Percentiles rank a stretch among this genome's conserved stretches.
Conservation (phyloP, 2,888 invertebrate species). For the Watsonalla cultraria region DNA sequence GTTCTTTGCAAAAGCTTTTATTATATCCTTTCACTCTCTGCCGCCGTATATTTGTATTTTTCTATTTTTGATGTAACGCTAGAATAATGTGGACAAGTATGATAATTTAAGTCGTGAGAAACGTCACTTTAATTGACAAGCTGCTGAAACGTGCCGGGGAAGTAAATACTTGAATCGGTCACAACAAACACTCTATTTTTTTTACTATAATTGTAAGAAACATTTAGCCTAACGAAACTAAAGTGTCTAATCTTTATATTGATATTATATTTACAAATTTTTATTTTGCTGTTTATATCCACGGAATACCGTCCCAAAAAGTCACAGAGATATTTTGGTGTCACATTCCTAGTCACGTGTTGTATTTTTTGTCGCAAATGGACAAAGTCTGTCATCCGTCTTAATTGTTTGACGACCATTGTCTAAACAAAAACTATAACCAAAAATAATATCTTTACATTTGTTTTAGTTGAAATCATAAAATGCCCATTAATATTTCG, state of each 20-base stretch:
- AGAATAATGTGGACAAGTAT: constrained; percentile 29
- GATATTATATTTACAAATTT: no score
- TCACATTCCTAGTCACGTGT: constrained; percentile 55
- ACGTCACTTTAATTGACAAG: not conserved
- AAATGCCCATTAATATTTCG: constrained; percentile 25
- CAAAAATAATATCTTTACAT: constrained; percentile 10
- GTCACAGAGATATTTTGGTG: constrained; percentile 48
- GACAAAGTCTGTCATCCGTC: constrained; percentile 50
- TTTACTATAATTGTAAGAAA: no score
- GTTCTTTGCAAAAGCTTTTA: constrained; percentile 44
- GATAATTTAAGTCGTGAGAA: constrained; percentile 5
- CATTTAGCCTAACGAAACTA: no score
- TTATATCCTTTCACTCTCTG: constrained; percentile 37
- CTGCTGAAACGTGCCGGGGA: not conserved
- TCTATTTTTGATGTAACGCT: constrained; percentile 26
- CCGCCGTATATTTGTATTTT: constrained; percentile 41
- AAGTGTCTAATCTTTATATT: no score
- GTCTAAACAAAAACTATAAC: constrained; percentile 25
- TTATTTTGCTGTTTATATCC: constrained; percentile 5
- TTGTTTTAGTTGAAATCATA: constrained; percentile 20
- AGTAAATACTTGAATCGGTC: not conserved
- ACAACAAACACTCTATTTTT: not conserved
- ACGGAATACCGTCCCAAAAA: constrained; percentile 25
- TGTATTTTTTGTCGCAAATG: constrained; percentile 53
- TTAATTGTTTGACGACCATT: constrained; percentile 64